Conservation (phyloP, 2,888 invertebrate genomes). For the Gibbula magus region DNA sequence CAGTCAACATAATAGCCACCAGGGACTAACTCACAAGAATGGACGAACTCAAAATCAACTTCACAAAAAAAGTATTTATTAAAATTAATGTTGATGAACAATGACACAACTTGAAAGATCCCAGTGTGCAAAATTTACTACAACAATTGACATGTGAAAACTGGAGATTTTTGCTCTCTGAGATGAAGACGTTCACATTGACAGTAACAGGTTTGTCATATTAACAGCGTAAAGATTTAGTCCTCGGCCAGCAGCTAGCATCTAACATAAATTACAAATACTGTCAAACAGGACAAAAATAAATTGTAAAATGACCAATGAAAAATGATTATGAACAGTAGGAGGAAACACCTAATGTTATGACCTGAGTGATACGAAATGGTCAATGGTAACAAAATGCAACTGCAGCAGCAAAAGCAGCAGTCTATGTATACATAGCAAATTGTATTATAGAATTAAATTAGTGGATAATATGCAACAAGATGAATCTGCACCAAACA, state of each 20-base stretch:
- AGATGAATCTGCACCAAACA: constrained; percentile 19
- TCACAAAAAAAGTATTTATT: constrained; percentile 22
- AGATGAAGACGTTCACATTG: constrained; percentile 3
- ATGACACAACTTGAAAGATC: constrained; percentile 23
- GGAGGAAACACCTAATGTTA: not conserved
- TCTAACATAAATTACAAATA: constrained; percentile 25
- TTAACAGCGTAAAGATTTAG: constrained; percentile 13
- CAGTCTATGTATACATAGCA: constrained; percentile 11
- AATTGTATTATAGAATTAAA: constrained; percentile 13
- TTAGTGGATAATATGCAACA: constrained; percentile 20
- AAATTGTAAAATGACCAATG: constrained; percentile 20
- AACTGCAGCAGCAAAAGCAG: constrained; percentile 15
- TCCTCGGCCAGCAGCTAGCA: constrained; percentile 6
- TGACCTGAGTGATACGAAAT: constrained; percentile 20
- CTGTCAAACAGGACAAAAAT: constrained; percentile 17
- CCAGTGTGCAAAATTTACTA: constrained; percentile 22
- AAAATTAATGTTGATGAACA: constrained; percentile 25
- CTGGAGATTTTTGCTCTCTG: constrained; percentile 20
- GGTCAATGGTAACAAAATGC: constrained; percentile 3
- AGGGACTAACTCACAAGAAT: too few species aligned
- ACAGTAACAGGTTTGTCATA: not conserved
- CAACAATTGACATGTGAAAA: constrained; percentile 21
- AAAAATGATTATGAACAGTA: constrained; percentile 14
- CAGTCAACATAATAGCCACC: too few species aligned
- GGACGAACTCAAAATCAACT: not conserved